Evolutionary conservation across 1,140 invertebrate species (phyloP), one percentile per base, ranked within the genome.

Genomic region (Chironomus striatipennis): DNA sequence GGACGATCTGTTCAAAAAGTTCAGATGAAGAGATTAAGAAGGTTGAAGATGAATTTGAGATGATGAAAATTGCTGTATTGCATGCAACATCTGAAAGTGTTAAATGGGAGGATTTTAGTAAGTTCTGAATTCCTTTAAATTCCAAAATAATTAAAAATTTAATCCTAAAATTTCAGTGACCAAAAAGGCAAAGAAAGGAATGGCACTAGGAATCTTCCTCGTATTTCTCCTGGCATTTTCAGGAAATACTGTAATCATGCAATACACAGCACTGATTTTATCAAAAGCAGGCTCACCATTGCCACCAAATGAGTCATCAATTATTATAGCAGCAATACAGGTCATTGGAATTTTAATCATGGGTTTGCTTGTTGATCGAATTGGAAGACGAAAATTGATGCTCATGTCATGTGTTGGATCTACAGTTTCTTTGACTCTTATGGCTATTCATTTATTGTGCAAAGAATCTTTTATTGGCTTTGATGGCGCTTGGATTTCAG

Each of bases 241-340:
- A 7, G 79, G 79, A 0, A 74, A 78, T 5, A 79, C 78, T n/a
- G 78, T 80, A 17, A 73, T 80, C 76, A 77, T 79, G 72, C 81
- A 77, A 43, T 81, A 81, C 70, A 79, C 80, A 76, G 80, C 80
- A 17, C 84, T 81, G 0, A 93, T 92, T 77, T 94, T 92, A 79
- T 76, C 81, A 0, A 83, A 84, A 0, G 86, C 91, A 2, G 87
- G 88, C 0, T 86, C 86, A 6, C 79, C 78, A 1, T 77, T 86
- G 74, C 82, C 84, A 74, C 83, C 85, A 0, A 84, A 85, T 76
- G 84, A 84, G 74, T 84, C 84, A 76, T 85, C 85, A 0, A 85
- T 86, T n/a, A 81, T 86, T 4, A 83, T 86, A 2, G 85, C 84
- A 0, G 79, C 77, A 0, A 85, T 85, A 20, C 85, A 86, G 74